A percentile compares a stretch with the other conserved stretches of the same genome.
phyloP scores from a whole-genome alignment of 2,113 vertebrate genomes.

The Orientallactaga bullata region DNA sequence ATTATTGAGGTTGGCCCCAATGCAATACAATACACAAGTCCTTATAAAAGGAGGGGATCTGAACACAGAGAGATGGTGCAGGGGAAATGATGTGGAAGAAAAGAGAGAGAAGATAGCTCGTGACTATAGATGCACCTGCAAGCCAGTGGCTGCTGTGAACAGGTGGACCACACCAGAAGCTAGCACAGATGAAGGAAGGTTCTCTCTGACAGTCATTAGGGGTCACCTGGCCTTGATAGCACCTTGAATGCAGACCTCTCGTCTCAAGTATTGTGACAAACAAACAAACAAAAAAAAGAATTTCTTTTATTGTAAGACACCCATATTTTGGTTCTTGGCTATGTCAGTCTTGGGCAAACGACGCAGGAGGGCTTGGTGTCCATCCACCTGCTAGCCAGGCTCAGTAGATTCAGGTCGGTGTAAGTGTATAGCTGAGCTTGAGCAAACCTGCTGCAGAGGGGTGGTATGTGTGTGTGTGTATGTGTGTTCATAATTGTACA shows the following conservation, averaged over 20 bases:
- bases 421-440: background rate
- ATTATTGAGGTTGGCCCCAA: background rate
- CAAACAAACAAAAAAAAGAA: too few species aligned
- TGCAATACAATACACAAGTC: background rate
- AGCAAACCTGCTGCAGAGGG: too few species aligned
- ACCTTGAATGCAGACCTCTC: background rate
- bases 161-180: background rate
- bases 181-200: background rate
- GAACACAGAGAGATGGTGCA: background rate
- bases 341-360: background rate
- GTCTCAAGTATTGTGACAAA: background rate
- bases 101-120: background rate
- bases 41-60: background rate
- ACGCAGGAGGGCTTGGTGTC: background rate
- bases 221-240: background rate
- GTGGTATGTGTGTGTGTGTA: background rate
- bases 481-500: background rate
- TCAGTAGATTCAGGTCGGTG: background rate
- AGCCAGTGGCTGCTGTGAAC: background rate
- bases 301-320: background rate
- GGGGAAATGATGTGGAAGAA: background rate
- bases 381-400: too few species aligned
- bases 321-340: background rate
- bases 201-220: background rate
- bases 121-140: background rate